phyloP scores from a whole-genome alignment of 2,113 vertebrate species.

The Nothocercus nigrocapillus region DNA sequence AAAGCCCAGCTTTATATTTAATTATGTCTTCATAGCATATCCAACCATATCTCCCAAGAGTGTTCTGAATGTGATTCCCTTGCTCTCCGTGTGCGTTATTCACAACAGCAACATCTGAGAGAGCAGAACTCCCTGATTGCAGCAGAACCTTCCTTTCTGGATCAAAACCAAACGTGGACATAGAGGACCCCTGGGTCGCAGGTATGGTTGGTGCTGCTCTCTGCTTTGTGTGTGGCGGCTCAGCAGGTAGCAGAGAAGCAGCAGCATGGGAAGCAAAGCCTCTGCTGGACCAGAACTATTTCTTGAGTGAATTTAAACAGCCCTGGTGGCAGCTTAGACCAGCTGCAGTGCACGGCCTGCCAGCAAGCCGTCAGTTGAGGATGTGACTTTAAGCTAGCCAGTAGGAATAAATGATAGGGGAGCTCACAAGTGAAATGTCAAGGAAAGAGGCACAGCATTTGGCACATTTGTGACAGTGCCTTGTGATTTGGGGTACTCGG shows the following conservation, averaged over 20 bases:
- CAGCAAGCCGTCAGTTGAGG: neutral
- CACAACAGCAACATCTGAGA: neutral
- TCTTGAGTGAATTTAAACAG: neutral
- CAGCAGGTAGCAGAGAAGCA: neutral
- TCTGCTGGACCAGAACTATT: neutral
- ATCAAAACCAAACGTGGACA: neutral
- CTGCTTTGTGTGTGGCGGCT: neutral
- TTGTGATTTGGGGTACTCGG: neutral
- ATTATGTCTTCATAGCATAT: neutral
- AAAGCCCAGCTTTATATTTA: neutral
- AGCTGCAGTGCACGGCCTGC: neutral
- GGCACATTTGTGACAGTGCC: neutral
- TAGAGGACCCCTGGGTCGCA: neutral
- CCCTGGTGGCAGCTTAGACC: accelerated
- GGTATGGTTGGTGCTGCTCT: neutral
- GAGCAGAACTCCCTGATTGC: neutral
- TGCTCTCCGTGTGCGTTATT: neutral
- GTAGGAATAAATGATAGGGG: neutral
- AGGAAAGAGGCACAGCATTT: neutral
- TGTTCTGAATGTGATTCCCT: neutral
- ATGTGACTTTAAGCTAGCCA: neutral
- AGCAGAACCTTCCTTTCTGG: neutral
- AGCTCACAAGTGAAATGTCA: constrained; percentile 25
- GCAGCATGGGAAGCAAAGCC: neutral
- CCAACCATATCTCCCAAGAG: neutral